phyloP scores from a whole-genome alignment of 2,113 vertebrate genomes.

The Corythaixoides concolor region DNA sequence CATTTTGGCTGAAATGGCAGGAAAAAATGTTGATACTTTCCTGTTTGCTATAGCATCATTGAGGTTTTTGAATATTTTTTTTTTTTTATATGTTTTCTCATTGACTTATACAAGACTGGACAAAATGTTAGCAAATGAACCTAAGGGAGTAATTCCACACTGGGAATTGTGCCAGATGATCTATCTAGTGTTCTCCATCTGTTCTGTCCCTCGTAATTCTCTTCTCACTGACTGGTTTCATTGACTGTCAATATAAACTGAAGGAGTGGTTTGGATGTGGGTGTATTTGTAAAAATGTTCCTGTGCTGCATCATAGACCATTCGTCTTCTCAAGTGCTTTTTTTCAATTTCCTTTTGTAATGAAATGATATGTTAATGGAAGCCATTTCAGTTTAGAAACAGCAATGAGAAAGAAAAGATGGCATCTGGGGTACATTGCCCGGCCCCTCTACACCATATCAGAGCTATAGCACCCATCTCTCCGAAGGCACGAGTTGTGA shows the following conservation, averaged over 20 bases:
- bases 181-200: neutral
- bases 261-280: neutral
- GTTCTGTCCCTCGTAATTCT: neutral
- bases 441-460: neutral
- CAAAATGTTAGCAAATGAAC: neutral
- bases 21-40: neutral
- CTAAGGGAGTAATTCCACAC: constrained; percentile 3
- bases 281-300: neutral
- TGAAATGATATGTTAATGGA: neutral
- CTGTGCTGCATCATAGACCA: accelerated
- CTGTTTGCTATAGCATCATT: neutral
- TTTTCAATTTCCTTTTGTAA: neutral
- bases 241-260: neutral
- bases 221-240: neutral
- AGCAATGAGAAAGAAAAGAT: neutral
- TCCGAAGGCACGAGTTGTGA: neutral
- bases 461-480: neutral
- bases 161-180: neutral
- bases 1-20: neutral
- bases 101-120: neutral
- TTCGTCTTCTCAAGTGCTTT: neutral
- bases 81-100: neutral
- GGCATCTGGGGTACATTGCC: neutral
- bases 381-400: neutral
- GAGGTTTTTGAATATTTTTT: neutral